phyloP scores from a whole-genome alignment of 2,797 vertebrate species.

The Phoeniculus purpureus region DNA sequence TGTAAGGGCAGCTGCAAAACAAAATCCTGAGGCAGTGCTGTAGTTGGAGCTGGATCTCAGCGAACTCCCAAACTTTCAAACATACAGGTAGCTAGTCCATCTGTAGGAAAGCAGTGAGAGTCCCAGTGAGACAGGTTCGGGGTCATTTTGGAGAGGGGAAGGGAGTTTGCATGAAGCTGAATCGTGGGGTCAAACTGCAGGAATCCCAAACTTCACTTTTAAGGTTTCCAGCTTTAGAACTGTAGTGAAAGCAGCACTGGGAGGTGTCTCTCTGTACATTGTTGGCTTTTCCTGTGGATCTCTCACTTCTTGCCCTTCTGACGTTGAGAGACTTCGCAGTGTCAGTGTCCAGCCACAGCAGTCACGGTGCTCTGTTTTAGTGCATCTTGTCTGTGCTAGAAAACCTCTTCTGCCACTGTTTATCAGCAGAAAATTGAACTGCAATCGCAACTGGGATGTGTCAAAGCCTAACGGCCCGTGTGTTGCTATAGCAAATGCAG shows the following conservation, averaged over 20 bases:
- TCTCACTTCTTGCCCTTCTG: neutral
- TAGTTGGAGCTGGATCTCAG: neutral
- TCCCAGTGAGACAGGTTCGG: neutral
- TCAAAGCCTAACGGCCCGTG: constrained; percentile 27
- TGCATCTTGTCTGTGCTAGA: constrained; percentile 24
- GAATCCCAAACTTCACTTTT: neutral
- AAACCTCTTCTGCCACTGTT: constrained; percentile 45
- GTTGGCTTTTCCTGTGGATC: constrained; percentile 5
- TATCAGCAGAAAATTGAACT: constrained; percentile 63
- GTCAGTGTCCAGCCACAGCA: neutral
- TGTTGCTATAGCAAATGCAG: constrained; percentile 64
- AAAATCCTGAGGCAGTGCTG: neutral
- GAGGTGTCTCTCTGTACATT: neutral
- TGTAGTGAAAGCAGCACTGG: neutral
- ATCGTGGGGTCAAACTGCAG: neutral
- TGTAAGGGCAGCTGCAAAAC: neutral
- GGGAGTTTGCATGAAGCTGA: neutral
- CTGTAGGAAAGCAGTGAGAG: neutral
- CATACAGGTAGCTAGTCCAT: neutral
- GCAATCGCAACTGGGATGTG: constrained; percentile 14
- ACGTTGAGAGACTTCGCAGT: neutral
- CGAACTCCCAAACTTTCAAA: neutral
- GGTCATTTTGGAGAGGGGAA: neutral
- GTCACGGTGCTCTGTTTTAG: neutral
- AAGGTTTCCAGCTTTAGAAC: neutral